These are phyloP conservation scores for Caenorhabditis sulstoni DNA, from an alignment of 2,888 invertebrate genomes.

Conservation along the genomic window DNA sequence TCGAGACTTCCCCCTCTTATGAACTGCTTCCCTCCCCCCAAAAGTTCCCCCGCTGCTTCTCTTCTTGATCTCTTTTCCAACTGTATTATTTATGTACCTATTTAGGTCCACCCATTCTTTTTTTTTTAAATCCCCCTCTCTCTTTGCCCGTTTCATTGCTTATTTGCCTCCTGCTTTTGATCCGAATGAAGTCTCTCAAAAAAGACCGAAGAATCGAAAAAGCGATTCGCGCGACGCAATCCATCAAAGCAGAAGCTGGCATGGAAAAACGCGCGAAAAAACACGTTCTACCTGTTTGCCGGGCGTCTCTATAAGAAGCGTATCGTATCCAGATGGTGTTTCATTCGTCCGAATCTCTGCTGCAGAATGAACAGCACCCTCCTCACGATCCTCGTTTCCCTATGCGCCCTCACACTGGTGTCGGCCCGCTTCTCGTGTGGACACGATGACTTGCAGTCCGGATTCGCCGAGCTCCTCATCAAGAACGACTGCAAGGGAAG, in stretches of 20 bases:
- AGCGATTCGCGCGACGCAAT: constrained; percentile 19
- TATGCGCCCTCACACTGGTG: constrained; percentile 36
- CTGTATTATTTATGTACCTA: constrained; percentile 17
- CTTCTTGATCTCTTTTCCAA: constrained; percentile 2
- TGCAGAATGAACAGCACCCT: constrained; percentile 42
- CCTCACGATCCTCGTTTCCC: constrained; percentile 29
- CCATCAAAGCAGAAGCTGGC: constrained; percentile 30
- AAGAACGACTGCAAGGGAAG: constrained; percentile 61
- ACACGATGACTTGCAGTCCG: constrained; percentile 41
- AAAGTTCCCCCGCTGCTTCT: neutral
- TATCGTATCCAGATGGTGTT: constrained; percentile 15
- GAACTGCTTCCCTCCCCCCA: constrained; percentile 9
- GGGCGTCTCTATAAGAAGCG: constrained; percentile 30
- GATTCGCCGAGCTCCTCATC: constrained; percentile 52
- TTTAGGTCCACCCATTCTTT: neutral
- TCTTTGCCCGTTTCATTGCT: neutral
- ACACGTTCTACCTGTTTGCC: constrained; percentile 54
- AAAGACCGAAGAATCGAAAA: constrained; percentile 8
- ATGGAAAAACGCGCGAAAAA: constrained; percentile 13
- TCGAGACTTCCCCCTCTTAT: constrained; percentile 17
- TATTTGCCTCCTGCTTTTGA: neutral
- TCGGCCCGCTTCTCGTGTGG: constrained; percentile 58
- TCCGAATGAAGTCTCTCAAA: constrained; percentile 8
- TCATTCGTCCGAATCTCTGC: constrained; percentile 7
- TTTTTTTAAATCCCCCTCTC: neutral